Base-by-base conservation (phyloP, 2,797 vertebrate species). In the Pogonophryne albipinna region DNA sequence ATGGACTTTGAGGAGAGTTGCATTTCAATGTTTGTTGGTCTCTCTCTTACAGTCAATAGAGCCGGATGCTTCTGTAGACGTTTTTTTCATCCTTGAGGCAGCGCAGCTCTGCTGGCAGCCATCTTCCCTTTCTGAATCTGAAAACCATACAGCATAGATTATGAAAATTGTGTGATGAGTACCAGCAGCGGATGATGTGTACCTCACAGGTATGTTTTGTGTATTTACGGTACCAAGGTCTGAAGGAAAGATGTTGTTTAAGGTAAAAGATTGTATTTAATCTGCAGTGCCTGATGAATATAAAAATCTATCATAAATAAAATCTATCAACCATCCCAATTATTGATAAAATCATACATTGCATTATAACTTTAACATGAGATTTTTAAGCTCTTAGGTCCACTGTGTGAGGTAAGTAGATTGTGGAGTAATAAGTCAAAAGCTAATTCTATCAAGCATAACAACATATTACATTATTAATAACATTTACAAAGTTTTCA, bases 71-170 rank as follows among this genome's bases (percentile, higher is more conserved):
- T 74, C 56, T n/a, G 16, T 2, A 19, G 81, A 67, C 0, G 16
- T 49, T 50, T 20, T 51, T 70, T 57, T 79, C 14, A 64, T 71
- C 69, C 38, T 67, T 42, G 49, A 57, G 34, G 65, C 74, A n/a
- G 66, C 69, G 63, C 59, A 1, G 61, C 65, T 80, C 72, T 81
- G 69, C 74, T 80, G 70, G 72, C 61, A 65, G 82, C 15, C 76
- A 44, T 80, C 76, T n/a, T 87, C 73, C 76, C 80, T 72, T 80
- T 74, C 76, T 86, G 85, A 42, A 88, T 80, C 89, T 93, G 80
- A 83, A 89, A 86, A 71, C 75, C 58, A 89, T 50, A 67, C 44
- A 58, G 49, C 66, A 74, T 46, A 45, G 20, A 76, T 66, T 47
- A 61, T 42, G 19, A 52, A 78, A 74, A 82, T 85, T 59, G 78